These are phyloP conservation scores for Cololabis saira DNA, from an alignment of 2,113 vertebrate genomes.

Conservation along the genomic window DNA sequence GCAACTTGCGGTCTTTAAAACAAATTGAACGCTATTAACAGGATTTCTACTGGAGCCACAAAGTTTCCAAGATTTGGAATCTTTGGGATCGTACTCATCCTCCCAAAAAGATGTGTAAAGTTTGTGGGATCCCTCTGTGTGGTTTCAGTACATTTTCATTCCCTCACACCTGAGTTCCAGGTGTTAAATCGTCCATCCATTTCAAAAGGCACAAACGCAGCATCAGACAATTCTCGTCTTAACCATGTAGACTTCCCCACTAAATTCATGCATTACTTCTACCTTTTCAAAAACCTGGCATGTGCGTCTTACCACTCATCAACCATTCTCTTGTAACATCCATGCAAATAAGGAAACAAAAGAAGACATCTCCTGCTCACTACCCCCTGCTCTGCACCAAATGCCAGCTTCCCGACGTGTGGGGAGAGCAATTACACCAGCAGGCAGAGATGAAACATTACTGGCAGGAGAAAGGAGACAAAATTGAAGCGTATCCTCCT, in stretches of 20 bases:
- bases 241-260: neutral
- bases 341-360: slow-evolving; percentile 80
- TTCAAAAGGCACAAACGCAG: neutral
- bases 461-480: slow-evolving; percentile 63
- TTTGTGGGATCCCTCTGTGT: neutral
- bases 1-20: no score
- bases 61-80: no score
- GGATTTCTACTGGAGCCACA: no score
- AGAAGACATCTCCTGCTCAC: slow-evolving; percentile 62
- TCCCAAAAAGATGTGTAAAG: no score
- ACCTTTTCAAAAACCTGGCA: slow-evolving; percentile 58
- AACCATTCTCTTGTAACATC: slow-evolving; percentile 75
- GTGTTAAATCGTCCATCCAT: no score
- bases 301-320: slow-evolving; percentile 62
- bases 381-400: slow-evolving; percentile 52
- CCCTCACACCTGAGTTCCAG: neutral
- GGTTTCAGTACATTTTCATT: neutral
- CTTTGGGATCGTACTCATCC: no score
- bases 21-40: no score
- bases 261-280: slow-evolving; percentile 17
- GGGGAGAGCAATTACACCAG: slow-evolving; percentile 78
- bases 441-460: slow-evolving; percentile 73
- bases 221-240: neutral
- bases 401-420: slow-evolving; percentile 76
- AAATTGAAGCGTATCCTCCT: slow-evolving; percentile 85